These are phyloP conservation scores for Aegotheles bennettii DNA, from an alignment of 2,113 vertebrate species.

Conservation along the genomic window DNA sequence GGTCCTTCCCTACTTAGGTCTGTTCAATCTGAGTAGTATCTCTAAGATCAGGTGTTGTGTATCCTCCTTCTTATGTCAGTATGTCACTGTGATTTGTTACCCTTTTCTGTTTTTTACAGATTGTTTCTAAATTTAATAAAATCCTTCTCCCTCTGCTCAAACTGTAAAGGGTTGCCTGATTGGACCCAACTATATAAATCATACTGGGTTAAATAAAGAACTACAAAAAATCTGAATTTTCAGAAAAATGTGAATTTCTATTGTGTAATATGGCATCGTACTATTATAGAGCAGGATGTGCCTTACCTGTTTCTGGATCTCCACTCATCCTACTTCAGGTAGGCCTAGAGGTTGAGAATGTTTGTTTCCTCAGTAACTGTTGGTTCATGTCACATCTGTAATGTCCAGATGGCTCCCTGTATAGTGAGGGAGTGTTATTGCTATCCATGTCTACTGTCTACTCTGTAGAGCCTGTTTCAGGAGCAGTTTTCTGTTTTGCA, in stretches of 20 bases:
- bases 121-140: neutral
- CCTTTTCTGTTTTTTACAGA: neutral
- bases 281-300: neutral
- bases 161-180: neutral
- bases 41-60: neutral
- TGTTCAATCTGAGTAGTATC: neutral
- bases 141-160: neutral
- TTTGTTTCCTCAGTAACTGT: neutral
- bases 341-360: neutral
- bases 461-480: neutral
- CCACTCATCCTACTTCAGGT: neutral
- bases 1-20: neutral
- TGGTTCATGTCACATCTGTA: neutral
- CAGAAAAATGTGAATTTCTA: neutral
- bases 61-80: neutral
- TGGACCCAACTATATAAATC: neutral
- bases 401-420: neutral
- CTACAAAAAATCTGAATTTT: neutral
- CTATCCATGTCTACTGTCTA: neutral
- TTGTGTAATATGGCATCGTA: neutral
- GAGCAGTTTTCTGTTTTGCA: neutral
- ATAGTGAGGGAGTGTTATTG: neutral
- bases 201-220: neutral
- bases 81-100: neutral
- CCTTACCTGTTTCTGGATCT: neutral